Evolutionary conservation across 1,140 invertebrate species (phyloP), one percentile per base, ranked within the genome.

Genomic region (Drosophila asahinai): DNA sequence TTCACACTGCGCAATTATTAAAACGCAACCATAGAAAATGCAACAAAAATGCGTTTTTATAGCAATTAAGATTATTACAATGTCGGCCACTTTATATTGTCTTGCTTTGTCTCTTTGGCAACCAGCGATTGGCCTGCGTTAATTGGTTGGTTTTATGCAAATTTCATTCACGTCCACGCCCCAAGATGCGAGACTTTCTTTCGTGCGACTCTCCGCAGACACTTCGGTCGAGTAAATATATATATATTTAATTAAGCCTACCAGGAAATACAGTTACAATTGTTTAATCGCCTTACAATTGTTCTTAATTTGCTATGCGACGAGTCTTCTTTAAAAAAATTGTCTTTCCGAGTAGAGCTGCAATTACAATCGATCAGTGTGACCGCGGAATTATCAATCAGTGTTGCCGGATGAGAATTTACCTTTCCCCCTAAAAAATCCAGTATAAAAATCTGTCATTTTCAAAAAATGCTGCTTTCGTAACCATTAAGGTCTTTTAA

Each of bases 1-100:
- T 72, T 72, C 51, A 58, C 71, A 73, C 70, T 73, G 71, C 71
- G 68, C 27, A 74, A 45, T 74, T 72, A 54, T 38, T 57, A 12
- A 51, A 73, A 51, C 43, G 52, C 36, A 73, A 48, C 54, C 45
- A 72, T 51, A 59, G 17, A 17, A 60, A 73, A 73, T 42, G 25
- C n/a, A 33, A 73, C 43, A 60, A 60, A 73, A 43, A 22, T 60
- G 42, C 19, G 54, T 73, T 60, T 73, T 36, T 51, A 36, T 17
- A 72, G 43, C 40, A 72, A 73, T 33, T 42, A 38, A 15, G 22
- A 62, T 59, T 59, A 51, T 51, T 70, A 49, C 52, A 60, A 72
- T 47, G 11, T 73, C 55, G 40, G 45, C 52, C 70, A 73, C 70
- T 73, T 59, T 40, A n/a, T 45, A 14, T 33, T 70, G 47, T 42